These are phyloP conservation scores for Motacilla tschutschensis DNA, from an alignment of 2,113 vertebrate genomes.

Conservation along the genomic window DNA sequence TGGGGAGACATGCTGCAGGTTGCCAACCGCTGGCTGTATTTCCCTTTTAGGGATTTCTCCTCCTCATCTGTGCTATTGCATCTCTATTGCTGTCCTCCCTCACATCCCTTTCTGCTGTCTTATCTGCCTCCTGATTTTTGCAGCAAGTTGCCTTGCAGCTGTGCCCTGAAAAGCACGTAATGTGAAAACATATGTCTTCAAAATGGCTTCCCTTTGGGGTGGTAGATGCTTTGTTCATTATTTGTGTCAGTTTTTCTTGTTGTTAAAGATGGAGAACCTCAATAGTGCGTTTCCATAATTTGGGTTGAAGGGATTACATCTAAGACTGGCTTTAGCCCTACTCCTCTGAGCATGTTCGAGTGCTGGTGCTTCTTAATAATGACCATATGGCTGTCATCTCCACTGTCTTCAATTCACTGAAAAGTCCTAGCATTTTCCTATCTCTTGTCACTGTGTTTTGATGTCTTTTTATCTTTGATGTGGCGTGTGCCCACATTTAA, in stretches of 20 bases:
- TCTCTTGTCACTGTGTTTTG: neutral
- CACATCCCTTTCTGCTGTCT: neutral
- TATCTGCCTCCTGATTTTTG: neutral
- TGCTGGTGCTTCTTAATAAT: neutral
- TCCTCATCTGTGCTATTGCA: fast-evolving
- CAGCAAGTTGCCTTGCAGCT: neutral
- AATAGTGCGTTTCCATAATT: neutral
- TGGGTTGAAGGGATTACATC: neutral
- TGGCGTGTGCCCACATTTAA: neutral
- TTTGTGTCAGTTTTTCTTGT: neutral
- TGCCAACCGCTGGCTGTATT: neutral
- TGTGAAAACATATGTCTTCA: neutral
- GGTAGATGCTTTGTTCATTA: neutral
- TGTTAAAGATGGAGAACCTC: neutral
- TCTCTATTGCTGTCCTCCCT: neutral
- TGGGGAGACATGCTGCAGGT: neutral
- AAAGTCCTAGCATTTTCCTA: neutral
- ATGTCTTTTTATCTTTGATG: neutral
- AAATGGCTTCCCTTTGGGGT: neutral
- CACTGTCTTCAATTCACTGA: neutral
- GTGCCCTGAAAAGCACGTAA: fast-evolving
- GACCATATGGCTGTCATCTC: neutral
- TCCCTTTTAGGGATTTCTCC: neutral
- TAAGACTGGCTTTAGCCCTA: neutral
- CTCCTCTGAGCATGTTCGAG: neutral